Percentiles rank a stretch among this genome's conserved stretches.
Conservation (phyloP, 2,888 invertebrate species). For the Melinaea marsaeus region DNA sequence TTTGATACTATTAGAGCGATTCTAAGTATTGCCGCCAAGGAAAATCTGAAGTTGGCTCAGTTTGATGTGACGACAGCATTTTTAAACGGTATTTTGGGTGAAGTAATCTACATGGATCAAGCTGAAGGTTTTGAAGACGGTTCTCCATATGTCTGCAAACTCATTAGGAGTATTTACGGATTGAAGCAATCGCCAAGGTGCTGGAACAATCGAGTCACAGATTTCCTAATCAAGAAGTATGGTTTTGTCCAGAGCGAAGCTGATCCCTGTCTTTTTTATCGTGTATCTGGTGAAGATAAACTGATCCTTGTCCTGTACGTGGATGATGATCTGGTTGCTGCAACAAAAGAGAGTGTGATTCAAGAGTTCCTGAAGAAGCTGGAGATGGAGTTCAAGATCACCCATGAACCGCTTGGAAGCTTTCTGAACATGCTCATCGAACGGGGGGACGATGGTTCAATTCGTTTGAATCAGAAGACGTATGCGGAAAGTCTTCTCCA, state of each 20-base stretch:
- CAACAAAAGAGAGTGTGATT: too few relatives aligned
- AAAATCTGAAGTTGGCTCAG: neutral
- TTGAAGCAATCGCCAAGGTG: neutral
- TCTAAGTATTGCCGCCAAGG: slow-evolving; percentile 8
- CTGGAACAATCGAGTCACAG: slow-evolving; percentile 1
- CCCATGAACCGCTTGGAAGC: too few relatives aligned
- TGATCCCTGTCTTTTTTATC: slow-evolving; percentile 7
- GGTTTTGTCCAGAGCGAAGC: neutral
- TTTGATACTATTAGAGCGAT: neutral
- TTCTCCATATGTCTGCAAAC: too few relatives aligned
- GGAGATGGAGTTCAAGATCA: too few relatives aligned
- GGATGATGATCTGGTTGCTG: slow-evolving; percentile 7
- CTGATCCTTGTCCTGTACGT: slow-evolving; percentile 7
- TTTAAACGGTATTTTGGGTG: slow-evolving; percentile 3
- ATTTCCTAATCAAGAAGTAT: neutral
- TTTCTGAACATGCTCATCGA: too few relatives aligned
- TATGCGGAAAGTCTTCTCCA: too few relatives aligned
- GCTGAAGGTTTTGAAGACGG: neutral
- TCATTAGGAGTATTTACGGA: neutral
- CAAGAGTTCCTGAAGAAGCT: neutral
- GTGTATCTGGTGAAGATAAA: neutral
- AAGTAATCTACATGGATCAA: slow-evolving; percentile 1
- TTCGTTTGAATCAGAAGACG: too few relatives aligned
- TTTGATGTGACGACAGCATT: slow-evolving; percentile 11
- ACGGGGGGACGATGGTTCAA: too few relatives aligned